Base-by-base conservation (phyloP, 2,888 invertebrate genomes). In the Panopea generosa region DNA sequence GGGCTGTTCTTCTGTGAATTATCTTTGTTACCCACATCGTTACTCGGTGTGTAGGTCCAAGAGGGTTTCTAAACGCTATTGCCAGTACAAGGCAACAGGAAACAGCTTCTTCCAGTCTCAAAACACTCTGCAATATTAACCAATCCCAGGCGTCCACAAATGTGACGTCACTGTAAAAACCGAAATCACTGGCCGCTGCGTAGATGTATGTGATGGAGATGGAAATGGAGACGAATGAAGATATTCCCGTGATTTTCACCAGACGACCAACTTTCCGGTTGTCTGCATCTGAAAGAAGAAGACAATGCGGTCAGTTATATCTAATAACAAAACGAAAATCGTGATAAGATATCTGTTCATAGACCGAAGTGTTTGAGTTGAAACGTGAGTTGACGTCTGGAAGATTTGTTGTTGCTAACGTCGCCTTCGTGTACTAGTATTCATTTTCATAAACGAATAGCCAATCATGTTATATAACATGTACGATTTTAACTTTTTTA, bases 61-160 rank as follows among this genome's bases (percentile, higher is more conserved):
- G 20, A 2, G 80, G 75, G 50, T 73, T 76, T 45, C 80, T 40
- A 38, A 80, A 73, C 4, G 76, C 80, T 6, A 80, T 71, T 9
- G 62, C 11, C 18, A 82, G 29, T 40, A 78, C 70, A 1, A 82
- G 49, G 40, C 68, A 61, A 33, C 72, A 71, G 14, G 83, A 76
- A n/a, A 77, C 60, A 18, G 84, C 60, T 55, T 86, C 87, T 53
- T 84, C 86, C 24, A 77, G 40, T 50, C 87, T 68, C 26, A 86
- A 40, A 11, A 83, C 50, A 9, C 86, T 81, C 68, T 88, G 85
- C 20, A 88, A 65, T 6, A 60, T 75, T 84, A 86, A 87, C 86
- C 85, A 88, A 38, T 84, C 70, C 87, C 87, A 88, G 0, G 86
- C 66, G n/a, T 82, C 81, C 0, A 86, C 84, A 50, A 67, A 77